Conservation (phyloP, 2,888 invertebrate species). For the Thecocarcelia acutangulata region DNA sequence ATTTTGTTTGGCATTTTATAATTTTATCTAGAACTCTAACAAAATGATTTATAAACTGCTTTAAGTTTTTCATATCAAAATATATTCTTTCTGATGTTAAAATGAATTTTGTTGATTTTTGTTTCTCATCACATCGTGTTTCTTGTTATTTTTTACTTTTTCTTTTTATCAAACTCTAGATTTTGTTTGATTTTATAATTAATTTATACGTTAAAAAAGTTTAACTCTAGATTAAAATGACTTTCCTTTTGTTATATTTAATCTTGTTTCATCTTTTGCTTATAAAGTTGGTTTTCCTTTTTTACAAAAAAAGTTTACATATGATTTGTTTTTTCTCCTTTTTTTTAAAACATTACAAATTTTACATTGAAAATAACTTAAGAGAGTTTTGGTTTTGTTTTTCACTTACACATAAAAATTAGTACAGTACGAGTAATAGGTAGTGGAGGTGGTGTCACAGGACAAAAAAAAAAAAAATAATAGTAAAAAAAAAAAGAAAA, state of each 20-base stretch:
- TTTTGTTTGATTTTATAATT: conserved; percentile 33
- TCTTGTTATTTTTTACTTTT: conserved; percentile 2
- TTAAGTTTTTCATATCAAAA: conserved; percentile 48
- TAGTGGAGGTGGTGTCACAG: background rate
- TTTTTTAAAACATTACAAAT: conserved; percentile 64
- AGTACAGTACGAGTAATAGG: conserved; percentile 13
- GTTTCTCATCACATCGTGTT: conserved; percentile 27
- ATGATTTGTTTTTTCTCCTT: conserved; percentile 11
- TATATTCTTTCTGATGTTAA: conserved; percentile 37
- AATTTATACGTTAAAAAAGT: conserved; percentile 57
- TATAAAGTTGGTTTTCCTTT: conserved; percentile 49
- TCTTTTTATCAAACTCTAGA: conserved; percentile 18
- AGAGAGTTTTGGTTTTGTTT: conserved; percentile 61
- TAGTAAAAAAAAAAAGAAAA: background rate
- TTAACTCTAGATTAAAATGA: conserved; percentile 58
- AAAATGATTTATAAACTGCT: conserved; percentile 1
- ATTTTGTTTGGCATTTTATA: background rate
- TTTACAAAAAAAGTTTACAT: conserved; percentile 65
- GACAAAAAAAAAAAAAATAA: too few species aligned
- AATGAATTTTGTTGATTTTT: conserved; percentile 20
- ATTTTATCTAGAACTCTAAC: conserved; percentile 31
- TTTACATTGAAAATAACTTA: conserved; percentile 62
- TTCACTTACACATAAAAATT: conserved; percentile 53
- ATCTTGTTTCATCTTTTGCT: conserved; percentile 7
- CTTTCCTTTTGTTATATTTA: conserved; percentile 35